Evolutionary conservation across 2,888 invertebrate genomes (phyloP), one percentile per base, ranked within the genome.

Genomic region (Pediacus dermestoides): DNA sequence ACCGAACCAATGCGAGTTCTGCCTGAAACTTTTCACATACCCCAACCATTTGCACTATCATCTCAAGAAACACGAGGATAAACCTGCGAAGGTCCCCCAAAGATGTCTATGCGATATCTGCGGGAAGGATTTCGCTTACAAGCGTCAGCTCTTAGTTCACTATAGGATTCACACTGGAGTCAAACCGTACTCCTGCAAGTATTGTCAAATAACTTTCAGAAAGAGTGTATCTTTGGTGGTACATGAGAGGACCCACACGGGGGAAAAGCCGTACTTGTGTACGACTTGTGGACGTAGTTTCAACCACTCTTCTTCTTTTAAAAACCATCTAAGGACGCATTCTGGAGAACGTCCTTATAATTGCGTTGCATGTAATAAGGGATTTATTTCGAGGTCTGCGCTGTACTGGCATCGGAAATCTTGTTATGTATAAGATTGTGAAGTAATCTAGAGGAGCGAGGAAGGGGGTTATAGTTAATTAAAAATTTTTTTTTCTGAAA

Each of bases 1-100:
- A 38, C 59, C 70, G 25, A 68, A 66, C 26, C 63, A 67, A 22
- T 66, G 67, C 49, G 52, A 52, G 16, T 52, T 64, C 13, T 67
- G 67, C 43, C 40, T 58, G 26, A 64, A 61, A 37, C 55, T 58
- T 3, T 66, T 65, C 42, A 57, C 44, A 21, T n/a, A n/a, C n/a
- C n/a, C n/a, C n/a, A n/a, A n/a, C n/a, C n/a, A n/a, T n/a, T n/a
- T n/a, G n/a, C n/a, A n/a, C n/a, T n/a, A n/a, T n/a, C n/a, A n/a
- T n/a, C n/a, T n/a, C n/a, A n/a, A n/a, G n/a, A n/a, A n/a, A n/a
- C n/a, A n/a, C n/a, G n/a, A n/a, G n/a, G n/a, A n/a, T n/a, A n/a
- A n/a, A n/a, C n/a, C n/a, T n/a, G n/a, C n/a, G n/a, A 56, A 40
- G 44, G 46, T 12, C 45, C n/a, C n/a, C n/a, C n/a, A 46, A 27